A percentile compares a stretch with the other conserved stretches of the same genome.
phyloP scores from a whole-genome alignment of 2,113 vertebrate genomes.

The Peromyscus polionotus region DNA sequence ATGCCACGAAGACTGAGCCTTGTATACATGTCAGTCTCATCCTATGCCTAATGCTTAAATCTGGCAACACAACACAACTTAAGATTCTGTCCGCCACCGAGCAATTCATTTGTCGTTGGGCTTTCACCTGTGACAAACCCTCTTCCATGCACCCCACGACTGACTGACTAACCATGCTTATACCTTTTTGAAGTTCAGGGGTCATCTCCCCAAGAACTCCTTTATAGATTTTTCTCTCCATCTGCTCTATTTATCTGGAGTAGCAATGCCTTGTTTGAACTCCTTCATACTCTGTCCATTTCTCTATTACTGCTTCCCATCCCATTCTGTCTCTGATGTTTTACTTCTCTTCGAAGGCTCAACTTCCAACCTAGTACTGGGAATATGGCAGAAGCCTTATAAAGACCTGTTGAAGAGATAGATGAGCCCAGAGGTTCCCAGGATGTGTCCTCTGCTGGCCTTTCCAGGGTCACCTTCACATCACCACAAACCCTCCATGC shows the following conservation, averaged over 20 bases:
- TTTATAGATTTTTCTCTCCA: constrained; percentile 1
- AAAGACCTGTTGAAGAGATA: not conserved
- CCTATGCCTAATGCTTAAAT: not conserved
- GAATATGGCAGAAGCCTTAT: not conserved
- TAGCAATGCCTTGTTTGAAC: not conserved
- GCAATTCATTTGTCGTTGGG: not conserved
- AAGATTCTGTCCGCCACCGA: not conserved
- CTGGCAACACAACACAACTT: not conserved
- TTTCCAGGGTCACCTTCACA: not conserved
- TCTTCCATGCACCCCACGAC: not conserved
- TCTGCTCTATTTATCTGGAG: not conserved
- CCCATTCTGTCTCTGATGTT: not conserved
- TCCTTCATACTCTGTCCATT: not conserved
- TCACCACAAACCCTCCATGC: not conserved
- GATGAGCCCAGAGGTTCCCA: not conserved
- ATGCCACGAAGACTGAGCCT: not conserved
- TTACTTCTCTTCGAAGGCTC: not conserved
- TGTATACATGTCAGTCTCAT: not conserved
- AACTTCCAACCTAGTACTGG: not conserved
- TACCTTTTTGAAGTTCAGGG: not conserved
- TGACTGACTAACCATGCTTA: not conserved
- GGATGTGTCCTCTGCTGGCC: not conserved
- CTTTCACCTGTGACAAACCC: not conserved
- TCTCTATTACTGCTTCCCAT: not conserved
- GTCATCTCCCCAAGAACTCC: not conserved